Evolutionary conservation across 2,113 vertebrate species (phyloP).

Genomic region (Galemys pyrenaicus): DNA sequence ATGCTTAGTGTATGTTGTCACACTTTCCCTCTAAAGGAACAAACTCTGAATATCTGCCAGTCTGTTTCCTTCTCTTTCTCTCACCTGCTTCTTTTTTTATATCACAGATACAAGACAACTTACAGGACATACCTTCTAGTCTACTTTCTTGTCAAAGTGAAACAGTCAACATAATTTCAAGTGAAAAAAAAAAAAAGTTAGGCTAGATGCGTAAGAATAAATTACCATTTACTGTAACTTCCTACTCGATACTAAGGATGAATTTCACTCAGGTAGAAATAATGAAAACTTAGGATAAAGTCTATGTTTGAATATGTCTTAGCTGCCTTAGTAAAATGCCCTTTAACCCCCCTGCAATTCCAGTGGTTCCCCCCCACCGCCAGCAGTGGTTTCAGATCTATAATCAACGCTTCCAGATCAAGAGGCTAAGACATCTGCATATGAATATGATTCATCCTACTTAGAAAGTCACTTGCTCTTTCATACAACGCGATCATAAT

Average conservation of each 20-base stretch:
- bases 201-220: conserved; percentile 57
- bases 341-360: conserved; percentile 74
- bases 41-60: neutral
- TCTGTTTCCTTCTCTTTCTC: neutral
- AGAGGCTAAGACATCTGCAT: conserved; percentile 83
- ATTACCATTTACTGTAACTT: conserved; percentile 71
- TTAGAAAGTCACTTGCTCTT: conserved; percentile 74
- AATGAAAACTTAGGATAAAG: conserved; percentile 69
- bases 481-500: conserved; percentile 47
- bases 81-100: neutral
- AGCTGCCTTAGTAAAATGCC: conserved; percentile 88
- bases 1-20: neutral
- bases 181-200: conserved; percentile 54
- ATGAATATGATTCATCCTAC: conserved; percentile 71
- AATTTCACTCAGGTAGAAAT: conserved; percentile 68
- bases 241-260: conserved; percentile 70
- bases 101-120: conserved; percentile 33
- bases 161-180: conserved; percentile 76
- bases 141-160: conserved; percentile 61
- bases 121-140: conserved; percentile 45
- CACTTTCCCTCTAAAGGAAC: neutral
- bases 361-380: conserved; percentile 81
- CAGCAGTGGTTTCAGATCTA: conserved; percentile 83
- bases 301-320: conserved; percentile 77
- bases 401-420: conserved; percentile 60